Base-by-base conservation (phyloP, 2,797 vertebrate genomes). In the Pipistrellus nathusii region DNA sequence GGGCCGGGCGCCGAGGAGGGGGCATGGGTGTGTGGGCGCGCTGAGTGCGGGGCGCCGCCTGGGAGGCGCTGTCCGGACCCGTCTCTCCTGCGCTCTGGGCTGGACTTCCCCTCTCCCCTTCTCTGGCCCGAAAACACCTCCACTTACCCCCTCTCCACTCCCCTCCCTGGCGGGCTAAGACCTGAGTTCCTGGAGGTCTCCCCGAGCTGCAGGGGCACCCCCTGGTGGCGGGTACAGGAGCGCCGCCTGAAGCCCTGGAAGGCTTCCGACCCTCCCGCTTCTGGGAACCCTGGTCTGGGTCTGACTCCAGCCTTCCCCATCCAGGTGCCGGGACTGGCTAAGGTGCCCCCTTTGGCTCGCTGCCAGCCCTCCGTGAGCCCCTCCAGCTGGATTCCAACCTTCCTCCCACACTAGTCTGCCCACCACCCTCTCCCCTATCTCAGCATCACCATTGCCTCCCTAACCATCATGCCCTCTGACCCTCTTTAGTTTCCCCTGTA, bases 181-280 rank as follows among this genome's bases (percentile, higher is more conserved):
- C 76, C 3, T 4, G 81, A 59, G 84, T 90, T 78, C 76, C 85
- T 51, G 66, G 27, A 44, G 80, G 89, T 81, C 93, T 96, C 94
- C 91, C 93, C 32, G 48, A 53, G 57, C 85, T n/a, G 44, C 91
- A 55, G 88, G 94, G 94, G 46, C 94, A 92, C 91, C 97, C 95
- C 32, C 97, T 94, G 87, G 94, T 71, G 95, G 95, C 46, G 62
- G 91, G 93, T 57, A 84, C 71, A 38, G 80, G 25, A 46, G 62
- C 73, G 69, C 46, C 1, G n/a, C 46, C 64, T 21, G 35, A 51
- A 85, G 82, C 30, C 15, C 25, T 30, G 8, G 0, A n/a, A 82
- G 15, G 51, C 78, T 89, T 44, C 59, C 20, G 9, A 6, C 46
- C 0, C 0, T 41, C 46, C 1, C 0, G 12, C 73, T 38, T 20